Conservation (phyloP, 2,113 vertebrate species). For the Cyanoramphus novaezelandiae region DNA sequence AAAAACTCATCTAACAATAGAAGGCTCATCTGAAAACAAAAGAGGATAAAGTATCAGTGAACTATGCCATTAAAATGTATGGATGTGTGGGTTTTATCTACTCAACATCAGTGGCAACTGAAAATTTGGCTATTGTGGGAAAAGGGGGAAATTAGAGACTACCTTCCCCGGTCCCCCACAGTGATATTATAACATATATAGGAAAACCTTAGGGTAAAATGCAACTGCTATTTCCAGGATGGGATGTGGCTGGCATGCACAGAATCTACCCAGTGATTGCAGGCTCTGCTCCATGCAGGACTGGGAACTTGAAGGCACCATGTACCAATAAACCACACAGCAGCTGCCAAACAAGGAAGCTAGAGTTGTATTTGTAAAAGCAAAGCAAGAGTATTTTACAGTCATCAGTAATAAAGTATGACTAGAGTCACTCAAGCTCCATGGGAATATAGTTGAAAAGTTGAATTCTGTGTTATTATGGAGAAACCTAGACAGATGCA, state of each 20-base stretch:
- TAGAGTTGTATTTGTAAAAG: not conserved
- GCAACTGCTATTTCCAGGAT: not conserved
- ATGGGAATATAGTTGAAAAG: not conserved
- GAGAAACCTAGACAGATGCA: not conserved
- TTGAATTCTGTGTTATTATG: not conserved
- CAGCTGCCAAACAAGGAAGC: not conserved
- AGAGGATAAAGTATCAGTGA: not conserved
- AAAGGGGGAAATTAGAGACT: not conserved
- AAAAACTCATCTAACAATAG: not conserved
- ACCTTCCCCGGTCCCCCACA: not conserved
- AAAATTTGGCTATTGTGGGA: not conserved
- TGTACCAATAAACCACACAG: fast-evolving
- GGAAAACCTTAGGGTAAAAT: not conserved
- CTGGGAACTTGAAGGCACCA: not conserved
- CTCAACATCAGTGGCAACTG: not conserved
- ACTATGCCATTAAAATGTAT: not conserved
- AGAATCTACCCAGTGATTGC: not conserved
- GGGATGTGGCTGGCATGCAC: not conserved
- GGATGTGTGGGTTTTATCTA: not conserved
- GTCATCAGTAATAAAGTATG: not conserved
- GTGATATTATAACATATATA: not conserved
- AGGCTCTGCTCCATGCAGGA: not conserved
- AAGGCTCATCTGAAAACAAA: not conserved
- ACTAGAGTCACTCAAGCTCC: not conserved
- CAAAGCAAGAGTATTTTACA: not conserved